Percentiles rank a stretch among this genome's conserved stretches.
Evolutionary conservation across 1,140 invertebrate genomes (phyloP).

Genomic region (Spodoptera frugiperda): DNA sequence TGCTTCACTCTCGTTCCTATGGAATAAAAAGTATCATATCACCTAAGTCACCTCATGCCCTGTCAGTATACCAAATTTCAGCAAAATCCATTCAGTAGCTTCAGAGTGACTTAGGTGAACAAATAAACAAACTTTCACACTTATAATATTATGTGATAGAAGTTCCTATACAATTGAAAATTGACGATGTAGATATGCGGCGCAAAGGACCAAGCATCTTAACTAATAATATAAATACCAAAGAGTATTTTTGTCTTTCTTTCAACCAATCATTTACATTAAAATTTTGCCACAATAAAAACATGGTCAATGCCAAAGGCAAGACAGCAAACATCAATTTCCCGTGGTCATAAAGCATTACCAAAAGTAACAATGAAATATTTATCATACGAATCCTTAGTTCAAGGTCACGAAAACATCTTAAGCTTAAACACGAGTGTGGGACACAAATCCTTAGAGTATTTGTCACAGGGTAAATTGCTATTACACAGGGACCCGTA

Average conservation of each 20-base stretch:
- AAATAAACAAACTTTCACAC: too few relatives aligned
- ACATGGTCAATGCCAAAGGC: neutral
- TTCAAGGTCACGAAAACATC: slow-evolving; percentile 8
- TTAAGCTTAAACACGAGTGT: slow-evolving; percentile 30
- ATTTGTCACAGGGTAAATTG: slow-evolving; percentile 51
- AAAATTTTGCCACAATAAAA: neutral
- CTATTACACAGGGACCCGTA: slow-evolving; percentile 43
- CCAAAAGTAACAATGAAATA: slow-evolving; percentile 7
- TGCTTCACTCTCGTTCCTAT: too few relatives aligned
- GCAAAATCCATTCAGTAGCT: too few relatives aligned
- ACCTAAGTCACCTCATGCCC: too few relatives aligned
- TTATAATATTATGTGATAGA: too few relatives aligned
- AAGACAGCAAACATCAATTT: neutral
- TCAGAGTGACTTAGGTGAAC: too few relatives aligned
- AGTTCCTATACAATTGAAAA: too few relatives aligned
- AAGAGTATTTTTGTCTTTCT: too few relatives aligned
- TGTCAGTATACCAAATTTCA: too few relatives aligned
- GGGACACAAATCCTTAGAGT: slow-evolving; percentile 31
- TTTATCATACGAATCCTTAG: slow-evolving; percentile 30
- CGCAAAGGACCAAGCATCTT: neutral
- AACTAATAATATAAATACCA: too few relatives aligned
- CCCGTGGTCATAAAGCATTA: neutral
- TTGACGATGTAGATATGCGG: neutral
- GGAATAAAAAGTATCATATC: too few relatives aligned
- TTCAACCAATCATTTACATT: too few relatives aligned